These are phyloP conservation scores for Scalopus aquaticus DNA, from an alignment of 2,113 vertebrate species.

Conservation along the genomic window DNA sequence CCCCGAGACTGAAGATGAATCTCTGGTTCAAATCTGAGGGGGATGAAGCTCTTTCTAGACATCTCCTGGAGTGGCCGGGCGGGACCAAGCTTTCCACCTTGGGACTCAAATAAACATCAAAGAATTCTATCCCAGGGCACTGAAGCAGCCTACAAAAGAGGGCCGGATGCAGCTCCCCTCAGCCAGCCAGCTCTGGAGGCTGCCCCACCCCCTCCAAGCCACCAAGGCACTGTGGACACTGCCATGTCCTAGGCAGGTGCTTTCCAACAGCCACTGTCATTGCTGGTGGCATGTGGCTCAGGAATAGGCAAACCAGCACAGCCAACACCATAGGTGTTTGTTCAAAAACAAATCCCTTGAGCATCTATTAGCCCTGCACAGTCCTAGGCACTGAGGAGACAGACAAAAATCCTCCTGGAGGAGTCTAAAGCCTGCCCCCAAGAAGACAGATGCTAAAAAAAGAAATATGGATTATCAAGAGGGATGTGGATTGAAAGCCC, in stretches of 20 bases:
- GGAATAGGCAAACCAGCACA: background rate
- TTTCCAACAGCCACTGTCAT: background rate
- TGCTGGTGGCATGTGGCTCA: background rate
- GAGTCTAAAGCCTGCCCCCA: background rate
- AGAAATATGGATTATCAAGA: background rate
- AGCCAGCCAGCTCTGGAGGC: background rate
- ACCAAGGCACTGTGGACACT: background rate
- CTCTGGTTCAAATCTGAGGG: conserved; percentile 61
- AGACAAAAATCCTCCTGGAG: background rate
- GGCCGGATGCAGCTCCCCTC: too few relatives aligned
- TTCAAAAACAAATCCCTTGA: background rate
- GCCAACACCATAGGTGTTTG: background rate
- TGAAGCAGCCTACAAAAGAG: background rate
- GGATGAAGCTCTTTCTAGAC: conserved; percentile 59
- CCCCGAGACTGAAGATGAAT: conserved; percentile 49
- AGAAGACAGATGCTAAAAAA: background rate
- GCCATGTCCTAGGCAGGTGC: background rate
- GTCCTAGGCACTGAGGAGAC: background rate
- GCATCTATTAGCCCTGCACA: background rate
- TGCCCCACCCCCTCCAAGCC: background rate
- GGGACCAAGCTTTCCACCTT: background rate
- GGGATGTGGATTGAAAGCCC: background rate
- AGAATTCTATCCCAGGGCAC: background rate
- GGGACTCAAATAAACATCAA: background rate
- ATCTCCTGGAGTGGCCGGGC: conserved; percentile 48